Base-by-base conservation (phyloP, 1,140 invertebrate species). In the Phocides pigmalion region DNA sequence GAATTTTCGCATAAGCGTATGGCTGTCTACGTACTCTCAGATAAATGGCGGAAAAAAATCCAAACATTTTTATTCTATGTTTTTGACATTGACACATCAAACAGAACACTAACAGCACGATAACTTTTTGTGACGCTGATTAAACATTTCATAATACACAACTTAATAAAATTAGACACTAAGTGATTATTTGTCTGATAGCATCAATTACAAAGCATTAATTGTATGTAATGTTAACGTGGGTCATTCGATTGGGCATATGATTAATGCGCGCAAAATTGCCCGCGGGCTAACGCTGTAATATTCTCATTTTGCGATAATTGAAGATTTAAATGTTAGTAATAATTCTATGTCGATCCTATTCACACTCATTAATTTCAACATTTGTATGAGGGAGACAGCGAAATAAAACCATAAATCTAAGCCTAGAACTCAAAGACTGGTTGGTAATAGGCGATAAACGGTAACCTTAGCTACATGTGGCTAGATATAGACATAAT, bases 211-310 rank as follows among this genome's bases (percentile, higher is more conserved):
- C 69, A 39, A 53, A 17, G 51, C 73, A 72, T 76, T 76, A 67
- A 78, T 69, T 75, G 68, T 69, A 62, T 62, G 47, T 67, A 78
- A 78, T 66, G 72, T 64, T n/a, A n/a, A n/a, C n/a, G n/a, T n/a
- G n/a, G 69, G 64, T 63, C 63, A 75, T 75, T 59, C 68, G 64
- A 69, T 62, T 51, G 22, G 39, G 58, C 32, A 14, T 35, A 47
- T 72, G 75, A 77, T 77, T 74, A 72, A 77, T 78, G 68, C 20
- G 50, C 63, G 58, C 54, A 37, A 35, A 37, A 46, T 35, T 50
- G 39, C 61, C 63, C 61, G 50, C 49, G 28, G 66, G 62, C 16
- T 12, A 37, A 59, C 53, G 15, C 58, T 19, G 20, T 49, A 59
- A 17, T 59, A 59, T 59, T 47, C 42, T 59, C 56, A 59, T 46